phyloP scores from a whole-genome alignment of 1,140 invertebrate species.

The Macrobrachium nipponense region DNA sequence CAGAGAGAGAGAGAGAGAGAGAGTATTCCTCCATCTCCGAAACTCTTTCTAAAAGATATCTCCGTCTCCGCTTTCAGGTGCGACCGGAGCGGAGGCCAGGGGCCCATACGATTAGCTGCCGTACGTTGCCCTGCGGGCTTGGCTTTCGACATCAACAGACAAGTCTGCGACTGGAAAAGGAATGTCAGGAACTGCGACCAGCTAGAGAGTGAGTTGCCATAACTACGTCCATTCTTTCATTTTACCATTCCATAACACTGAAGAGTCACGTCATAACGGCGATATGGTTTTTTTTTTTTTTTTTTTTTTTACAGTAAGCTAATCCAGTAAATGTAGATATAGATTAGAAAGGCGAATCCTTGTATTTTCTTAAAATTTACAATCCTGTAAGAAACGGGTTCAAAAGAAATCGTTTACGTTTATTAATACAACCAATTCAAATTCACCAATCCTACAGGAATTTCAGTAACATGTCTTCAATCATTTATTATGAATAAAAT shows the following conservation, averaged over 20 bases:
- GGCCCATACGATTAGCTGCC: constrained; percentile 84
- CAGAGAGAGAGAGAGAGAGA: no score
- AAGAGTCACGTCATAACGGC: no score
- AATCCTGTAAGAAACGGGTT: no score
- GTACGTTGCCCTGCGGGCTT: constrained; percentile 89
- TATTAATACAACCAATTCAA: no score
- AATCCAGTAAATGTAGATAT: no score
- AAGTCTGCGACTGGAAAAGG: constrained; percentile 96
- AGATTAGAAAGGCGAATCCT: neutral
- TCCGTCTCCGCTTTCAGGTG: constrained; percentile 75
- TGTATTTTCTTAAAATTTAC: no score
- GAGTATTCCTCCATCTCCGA: neutral
- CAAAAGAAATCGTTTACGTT: no score
- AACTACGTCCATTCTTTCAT: neutral
- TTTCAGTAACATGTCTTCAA: no score
- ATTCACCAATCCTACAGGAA: no score
- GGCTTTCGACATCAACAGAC: constrained; percentile 93
- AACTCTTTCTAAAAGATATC: neutral
- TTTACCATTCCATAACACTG: neutral
- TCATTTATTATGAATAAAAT: neutral
- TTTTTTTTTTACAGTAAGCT: no score
- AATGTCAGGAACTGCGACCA: constrained; percentile 95
- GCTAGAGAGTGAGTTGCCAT: constrained; percentile 85
- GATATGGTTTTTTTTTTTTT: no score
- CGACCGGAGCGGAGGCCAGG: constrained; percentile 87